Percentiles rank a stretch among this genome's conserved stretches.
These are phyloP conservation scores for Chrysaora quinquecirrha DNA, from an alignment of 30 jellyfish, hydroid and myxozoan species.

Conservation along the genomic window DNA sequence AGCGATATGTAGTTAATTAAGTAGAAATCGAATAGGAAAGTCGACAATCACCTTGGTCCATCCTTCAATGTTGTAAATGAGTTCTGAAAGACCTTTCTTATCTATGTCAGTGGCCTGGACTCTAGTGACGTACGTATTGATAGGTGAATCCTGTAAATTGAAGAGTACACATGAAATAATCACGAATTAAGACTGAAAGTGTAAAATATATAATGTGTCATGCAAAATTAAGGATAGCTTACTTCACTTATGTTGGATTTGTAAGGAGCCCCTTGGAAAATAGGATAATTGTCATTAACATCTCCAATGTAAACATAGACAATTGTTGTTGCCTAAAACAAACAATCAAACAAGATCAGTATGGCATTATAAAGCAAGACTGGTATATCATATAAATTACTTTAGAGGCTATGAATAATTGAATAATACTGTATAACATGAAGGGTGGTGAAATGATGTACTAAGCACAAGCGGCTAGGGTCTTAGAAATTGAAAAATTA, in stretches of 20 bases:
- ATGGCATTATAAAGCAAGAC: neutral
- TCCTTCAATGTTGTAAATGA: constrained; percentile 55
- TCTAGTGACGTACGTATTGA: constrained; percentile 70
- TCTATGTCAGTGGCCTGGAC: constrained; percentile 72
- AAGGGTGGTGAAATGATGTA: no score
- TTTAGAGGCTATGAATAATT: no score
- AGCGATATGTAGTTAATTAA: no score
- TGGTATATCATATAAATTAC: neutral
- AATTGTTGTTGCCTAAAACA: constrained; percentile 34
- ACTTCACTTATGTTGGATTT: constrained; percentile 52
- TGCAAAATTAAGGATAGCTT: no score
- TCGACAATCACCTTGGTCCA: constrained; percentile 68
- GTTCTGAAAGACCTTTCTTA: constrained; percentile 57
- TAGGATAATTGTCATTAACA: constrained; percentile 73
- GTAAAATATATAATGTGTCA: no score
- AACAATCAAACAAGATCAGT: neutral
- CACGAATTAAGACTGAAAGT: no score
- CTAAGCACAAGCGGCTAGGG: no score
- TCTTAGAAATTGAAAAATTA: no score
- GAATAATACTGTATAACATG: no score
- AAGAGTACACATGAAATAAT: no score
- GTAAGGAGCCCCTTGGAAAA: constrained; percentile 56
- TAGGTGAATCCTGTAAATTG: constrained; percentile 48
- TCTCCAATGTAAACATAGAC: constrained; percentile 56
- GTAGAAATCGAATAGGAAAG: no score